Conservation (phyloP, 2,888 invertebrate species). For the Drosophila setosimentum region DNA sequence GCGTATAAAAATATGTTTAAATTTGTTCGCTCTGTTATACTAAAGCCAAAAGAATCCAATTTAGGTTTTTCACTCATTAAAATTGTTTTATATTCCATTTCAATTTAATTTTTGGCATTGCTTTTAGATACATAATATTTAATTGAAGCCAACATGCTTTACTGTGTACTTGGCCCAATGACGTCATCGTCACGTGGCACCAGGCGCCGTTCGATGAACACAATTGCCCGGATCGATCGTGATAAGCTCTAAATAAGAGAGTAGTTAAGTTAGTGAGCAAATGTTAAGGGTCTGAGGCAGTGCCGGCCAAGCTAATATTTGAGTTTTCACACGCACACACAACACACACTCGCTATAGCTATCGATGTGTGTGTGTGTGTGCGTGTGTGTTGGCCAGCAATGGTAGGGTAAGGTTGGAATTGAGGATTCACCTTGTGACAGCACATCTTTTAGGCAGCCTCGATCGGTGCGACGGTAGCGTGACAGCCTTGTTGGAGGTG, state of each 20-base stretch:
- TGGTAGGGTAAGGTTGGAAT: not conserved
- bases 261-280: not conserved
- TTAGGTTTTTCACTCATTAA: not conserved
- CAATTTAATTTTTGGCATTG: slow-evolving; percentile 2
- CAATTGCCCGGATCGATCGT: slow-evolving; percentile 64
- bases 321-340: no score
- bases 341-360: no score
- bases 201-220: slow-evolving; percentile 51
- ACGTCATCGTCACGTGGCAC: slow-evolving; percentile 33
- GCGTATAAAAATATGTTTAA: not conserved
- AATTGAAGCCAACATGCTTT: not conserved
- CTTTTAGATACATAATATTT: not conserved
- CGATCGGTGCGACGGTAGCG: slow-evolving; percentile 48
- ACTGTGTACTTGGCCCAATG: not conserved
- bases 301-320: not conserved
- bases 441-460: slow-evolving; percentile 49
- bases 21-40: not conserved
- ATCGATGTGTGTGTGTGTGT: not conserved
- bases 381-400: not conserved
- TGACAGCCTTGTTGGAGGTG: slow-evolving; percentile 21
- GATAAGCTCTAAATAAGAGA: slow-evolving; percentile 52
- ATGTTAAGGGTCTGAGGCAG: not conserved
- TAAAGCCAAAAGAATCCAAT: not conserved
- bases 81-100: not conserved
- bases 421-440: slow-evolving; percentile 41